Conservation (phyloP, 2,113 vertebrate genomes). For the Lota lota region DNA sequence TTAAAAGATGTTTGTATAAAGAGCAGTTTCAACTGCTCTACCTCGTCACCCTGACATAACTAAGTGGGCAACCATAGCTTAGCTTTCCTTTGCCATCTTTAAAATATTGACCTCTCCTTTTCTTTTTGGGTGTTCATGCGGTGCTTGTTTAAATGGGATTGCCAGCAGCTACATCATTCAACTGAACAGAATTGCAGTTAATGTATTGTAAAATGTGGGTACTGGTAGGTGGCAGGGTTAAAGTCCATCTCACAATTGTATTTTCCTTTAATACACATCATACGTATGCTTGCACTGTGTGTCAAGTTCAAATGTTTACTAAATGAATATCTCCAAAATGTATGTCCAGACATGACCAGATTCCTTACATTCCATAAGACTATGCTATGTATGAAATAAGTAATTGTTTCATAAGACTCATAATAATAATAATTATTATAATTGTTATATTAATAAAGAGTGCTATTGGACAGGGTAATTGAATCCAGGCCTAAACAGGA, state of each 20-base stretch:
- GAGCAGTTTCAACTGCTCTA: slow-evolving; percentile 17
- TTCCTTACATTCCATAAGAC: slow-evolving; percentile 61
- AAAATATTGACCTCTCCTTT: slow-evolving; percentile 17
- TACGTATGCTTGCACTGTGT: background rate
- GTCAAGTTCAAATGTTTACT: slow-evolving; percentile 51
- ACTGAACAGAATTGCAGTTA: background rate
- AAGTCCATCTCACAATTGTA: background rate
- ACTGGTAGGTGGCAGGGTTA: background rate
- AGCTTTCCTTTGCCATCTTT: slow-evolving; percentile 12
- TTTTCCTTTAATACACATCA: background rate
- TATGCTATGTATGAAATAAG: slow-evolving; percentile 60
- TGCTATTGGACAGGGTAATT: slow-evolving; percentile 50
- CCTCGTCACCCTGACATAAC: slow-evolving; percentile 31
- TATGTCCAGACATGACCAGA: slow-evolving; percentile 65
- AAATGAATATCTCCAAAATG: background rate
- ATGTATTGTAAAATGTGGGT: background rate
- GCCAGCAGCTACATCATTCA: background rate
- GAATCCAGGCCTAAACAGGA: slow-evolving; percentile 60
- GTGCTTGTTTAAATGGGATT: background rate
- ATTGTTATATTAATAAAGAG: slow-evolving; percentile 50
- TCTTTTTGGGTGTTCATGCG: no score
- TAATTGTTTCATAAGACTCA: slow-evolving; percentile 50
- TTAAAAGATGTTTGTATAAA: no score
- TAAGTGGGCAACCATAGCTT: background rate
- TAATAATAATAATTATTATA: slow-evolving; percentile 32